Conservation (phyloP, 2,797 vertebrate genomes). For the Falco columbarius region DNA sequence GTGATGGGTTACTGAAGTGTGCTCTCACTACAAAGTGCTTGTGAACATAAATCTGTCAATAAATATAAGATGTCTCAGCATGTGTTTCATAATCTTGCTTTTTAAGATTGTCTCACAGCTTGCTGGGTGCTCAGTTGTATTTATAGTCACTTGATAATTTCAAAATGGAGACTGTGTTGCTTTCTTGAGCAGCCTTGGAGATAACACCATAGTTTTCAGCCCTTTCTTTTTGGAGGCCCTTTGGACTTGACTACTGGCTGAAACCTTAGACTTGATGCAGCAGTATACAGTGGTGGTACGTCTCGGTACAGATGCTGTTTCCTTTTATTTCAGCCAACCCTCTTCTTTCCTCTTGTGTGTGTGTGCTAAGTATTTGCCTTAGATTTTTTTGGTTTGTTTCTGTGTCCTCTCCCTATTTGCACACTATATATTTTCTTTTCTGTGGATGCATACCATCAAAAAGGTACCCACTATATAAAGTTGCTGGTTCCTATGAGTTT, state of each 20-base stretch:
- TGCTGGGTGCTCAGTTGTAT: background rate
- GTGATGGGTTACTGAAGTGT: background rate
- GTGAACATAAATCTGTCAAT: background rate
- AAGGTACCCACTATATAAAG: rapidly evolving
- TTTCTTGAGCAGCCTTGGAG: background rate
- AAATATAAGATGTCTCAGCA: background rate
- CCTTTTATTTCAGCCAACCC: background rate
- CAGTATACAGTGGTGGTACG: background rate
- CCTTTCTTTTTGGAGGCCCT: background rate
- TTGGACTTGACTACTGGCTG: background rate
- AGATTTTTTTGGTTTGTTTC: background rate
- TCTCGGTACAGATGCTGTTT: background rate
- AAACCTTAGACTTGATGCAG: background rate
- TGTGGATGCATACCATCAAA: background rate
- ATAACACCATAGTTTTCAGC: background rate
- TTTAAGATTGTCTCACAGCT: background rate
- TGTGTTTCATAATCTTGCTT: background rate
- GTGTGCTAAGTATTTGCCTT: background rate
- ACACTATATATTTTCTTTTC: background rate
- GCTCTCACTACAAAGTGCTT: background rate
- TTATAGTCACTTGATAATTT: background rate
- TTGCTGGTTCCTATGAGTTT: background rate
- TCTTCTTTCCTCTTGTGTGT: background rate
- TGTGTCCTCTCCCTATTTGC: background rate
- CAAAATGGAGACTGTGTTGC: background rate